These are phyloP conservation scores for Cheirogaleus major DNA, from an alignment of 2,797 vertebrate species.

Conservation along the genomic window DNA sequence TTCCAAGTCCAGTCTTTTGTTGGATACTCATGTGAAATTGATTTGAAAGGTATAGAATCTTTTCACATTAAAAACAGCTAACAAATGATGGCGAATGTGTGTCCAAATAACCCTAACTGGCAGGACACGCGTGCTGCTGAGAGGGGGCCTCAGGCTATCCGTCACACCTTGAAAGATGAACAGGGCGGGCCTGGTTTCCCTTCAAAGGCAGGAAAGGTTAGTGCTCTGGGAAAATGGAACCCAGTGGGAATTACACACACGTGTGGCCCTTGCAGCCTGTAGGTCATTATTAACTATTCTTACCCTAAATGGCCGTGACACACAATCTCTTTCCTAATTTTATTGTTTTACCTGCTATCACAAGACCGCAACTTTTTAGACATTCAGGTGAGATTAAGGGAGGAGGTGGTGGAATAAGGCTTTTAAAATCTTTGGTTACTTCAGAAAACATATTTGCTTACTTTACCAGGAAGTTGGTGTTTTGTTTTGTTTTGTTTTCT, in stretches of 20 bases:
- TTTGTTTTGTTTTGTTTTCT: slow-evolving; percentile 78
- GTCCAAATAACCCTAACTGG: slow-evolving; percentile 79
- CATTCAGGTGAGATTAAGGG: slow-evolving; percentile 79
- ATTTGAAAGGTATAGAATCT: slow-evolving; percentile 79
- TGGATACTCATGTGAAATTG: slow-evolving; percentile 59
- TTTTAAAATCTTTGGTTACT: slow-evolving; percentile 78
- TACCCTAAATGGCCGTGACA: slow-evolving; percentile 68
- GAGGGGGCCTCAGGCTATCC: slow-evolving; percentile 79
- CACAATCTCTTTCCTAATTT: slow-evolving; percentile 69
- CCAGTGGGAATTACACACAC: neutral
- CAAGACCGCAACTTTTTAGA: slow-evolving; percentile 77
- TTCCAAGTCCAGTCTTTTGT: slow-evolving; percentile 73
- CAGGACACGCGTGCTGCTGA: slow-evolving; percentile 73
- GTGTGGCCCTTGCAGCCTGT: slow-evolving; percentile 4
- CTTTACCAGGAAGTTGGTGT: slow-evolving; percentile 77
- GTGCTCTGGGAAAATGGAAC: slow-evolving; percentile 21
- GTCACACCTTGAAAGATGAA: slow-evolving; percentile 78
- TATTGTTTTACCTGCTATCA: slow-evolving; percentile 77
- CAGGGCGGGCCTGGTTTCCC: slow-evolving; percentile 39
- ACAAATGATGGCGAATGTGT: slow-evolving; percentile 66
- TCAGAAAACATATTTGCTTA: slow-evolving; percentile 80
- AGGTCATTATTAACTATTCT: slow-evolving; percentile 52
- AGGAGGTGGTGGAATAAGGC: slow-evolving; percentile 70
- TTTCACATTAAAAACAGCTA: slow-evolving; percentile 81
- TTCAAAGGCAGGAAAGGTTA: slow-evolving; percentile 61